These are phyloP conservation scores for Calonectris borealis DNA, from an alignment of 2,113 vertebrate genomes.

Conservation along the genomic window DNA sequence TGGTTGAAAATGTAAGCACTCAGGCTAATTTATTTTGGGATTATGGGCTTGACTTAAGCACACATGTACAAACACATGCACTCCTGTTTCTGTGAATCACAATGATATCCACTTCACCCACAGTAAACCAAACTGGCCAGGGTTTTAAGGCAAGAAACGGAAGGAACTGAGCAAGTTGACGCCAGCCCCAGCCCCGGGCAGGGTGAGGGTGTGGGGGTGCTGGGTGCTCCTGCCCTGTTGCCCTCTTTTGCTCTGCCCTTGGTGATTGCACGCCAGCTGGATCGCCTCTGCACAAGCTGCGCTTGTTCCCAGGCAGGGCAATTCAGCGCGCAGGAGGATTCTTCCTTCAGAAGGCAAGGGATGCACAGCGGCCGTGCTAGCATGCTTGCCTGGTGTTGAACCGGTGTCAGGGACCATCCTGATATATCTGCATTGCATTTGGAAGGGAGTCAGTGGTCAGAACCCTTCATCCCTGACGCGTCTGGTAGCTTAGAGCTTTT, in stretches of 20 bases:
- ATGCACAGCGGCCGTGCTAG: background rate
- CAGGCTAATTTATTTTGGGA: background rate
- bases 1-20: background rate
- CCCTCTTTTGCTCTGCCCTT: background rate
- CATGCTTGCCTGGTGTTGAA: background rate
- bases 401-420: background rate
- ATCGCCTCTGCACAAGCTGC: fast-evolving
- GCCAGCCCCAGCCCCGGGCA: background rate
- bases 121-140: background rate
- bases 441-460: background rate
- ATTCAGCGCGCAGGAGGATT: fast-evolving
- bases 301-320: fast-evolving
- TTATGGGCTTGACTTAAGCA: background rate
- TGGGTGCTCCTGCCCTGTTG: background rate
- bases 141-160: background rate
- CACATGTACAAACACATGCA: background rate
- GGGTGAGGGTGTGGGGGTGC: fast-evolving
- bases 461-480: background rate
- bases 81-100: background rate
- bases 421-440: background rate
- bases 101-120: background rate
- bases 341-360: background rate
- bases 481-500: background rate
- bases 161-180: background rate
- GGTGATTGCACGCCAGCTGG: background rate